Conservation (phyloP, 2,888 invertebrate species). For the Drosophila ustulata region DNA sequence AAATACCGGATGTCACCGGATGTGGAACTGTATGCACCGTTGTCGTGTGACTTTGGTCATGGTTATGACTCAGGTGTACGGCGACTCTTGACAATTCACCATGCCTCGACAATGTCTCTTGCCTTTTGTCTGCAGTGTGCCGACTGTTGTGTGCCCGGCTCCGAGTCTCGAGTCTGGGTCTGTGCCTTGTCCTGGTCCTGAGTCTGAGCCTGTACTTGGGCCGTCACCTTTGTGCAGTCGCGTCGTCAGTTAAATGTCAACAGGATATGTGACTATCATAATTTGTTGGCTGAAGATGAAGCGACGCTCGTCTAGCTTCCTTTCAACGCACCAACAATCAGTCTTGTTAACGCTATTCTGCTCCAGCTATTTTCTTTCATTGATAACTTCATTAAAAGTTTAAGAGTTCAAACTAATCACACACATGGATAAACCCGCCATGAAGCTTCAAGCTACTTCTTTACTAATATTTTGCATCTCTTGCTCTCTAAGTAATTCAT, state of each 20-base stretch:
- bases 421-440: not conserved
- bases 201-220: constrained; percentile 10
- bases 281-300: constrained; percentile 59
- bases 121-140: not conserved
- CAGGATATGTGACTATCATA: constrained; percentile 73
- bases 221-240: constrained; percentile 63
- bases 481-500: too few relatives aligned
- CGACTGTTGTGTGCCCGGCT: not conserved
- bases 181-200: constrained; percentile 14
- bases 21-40: constrained; percentile 65
- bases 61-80: constrained; percentile 72
- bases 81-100: constrained; percentile 44
- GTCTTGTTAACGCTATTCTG: not conserved
- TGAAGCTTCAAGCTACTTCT: not conserved
- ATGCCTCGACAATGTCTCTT: not conserved
- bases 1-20: constrained; percentile 79
- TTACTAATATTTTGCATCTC: too few relatives aligned
- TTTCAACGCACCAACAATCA: not conserved
- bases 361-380: not conserved
- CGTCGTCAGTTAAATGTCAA: constrained; percentile 69
- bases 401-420: not conserved
- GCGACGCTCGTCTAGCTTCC: not conserved
- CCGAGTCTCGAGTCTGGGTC: not conserved
- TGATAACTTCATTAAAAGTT: not conserved
- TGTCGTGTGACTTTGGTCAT: constrained; percentile 79